phyloP scores from a whole-genome alignment of 2,888 invertebrate species.

The Yponomeuta evonymella region DNA sequence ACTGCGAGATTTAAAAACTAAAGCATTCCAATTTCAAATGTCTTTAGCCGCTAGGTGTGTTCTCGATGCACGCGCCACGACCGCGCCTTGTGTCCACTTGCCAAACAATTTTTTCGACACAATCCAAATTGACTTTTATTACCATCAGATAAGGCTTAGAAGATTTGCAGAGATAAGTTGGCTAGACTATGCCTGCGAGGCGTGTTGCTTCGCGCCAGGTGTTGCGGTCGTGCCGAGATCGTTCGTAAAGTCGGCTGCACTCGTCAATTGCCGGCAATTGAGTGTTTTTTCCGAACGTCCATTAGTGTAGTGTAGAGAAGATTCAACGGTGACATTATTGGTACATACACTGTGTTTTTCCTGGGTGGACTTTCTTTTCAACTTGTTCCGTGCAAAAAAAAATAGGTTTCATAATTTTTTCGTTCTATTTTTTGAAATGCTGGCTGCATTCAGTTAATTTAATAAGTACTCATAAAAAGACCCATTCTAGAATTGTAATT shows the following conservation, averaged over 20 bases:
- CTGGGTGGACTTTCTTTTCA: slow-evolving; percentile 4
- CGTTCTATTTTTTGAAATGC: too few species aligned
- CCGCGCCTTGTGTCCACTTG: slow-evolving; percentile 6
- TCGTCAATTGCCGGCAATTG: slow-evolving; percentile 65
- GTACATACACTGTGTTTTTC: slow-evolving; percentile 41
- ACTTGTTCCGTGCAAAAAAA: background rate
- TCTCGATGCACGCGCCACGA: slow-evolving; percentile 45
- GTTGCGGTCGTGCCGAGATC: slow-evolving; percentile 55
- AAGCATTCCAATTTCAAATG: slow-evolving; percentile 46
- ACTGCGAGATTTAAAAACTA: slow-evolving; percentile 48
- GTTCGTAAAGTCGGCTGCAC: slow-evolving; percentile 40
- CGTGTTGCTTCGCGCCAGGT: slow-evolving; percentile 39
- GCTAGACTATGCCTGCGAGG: background rate
- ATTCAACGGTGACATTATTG: slow-evolving; percentile 36
- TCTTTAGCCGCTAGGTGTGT: slow-evolving; percentile 33
- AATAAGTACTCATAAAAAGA: too few species aligned
- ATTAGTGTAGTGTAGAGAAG: slow-evolving; percentile 55
- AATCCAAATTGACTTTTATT: background rate
- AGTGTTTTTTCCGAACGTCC: slow-evolving; percentile 59
- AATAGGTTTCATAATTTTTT: background rate
- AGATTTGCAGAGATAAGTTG: background rate
- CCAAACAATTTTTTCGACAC: background rate
- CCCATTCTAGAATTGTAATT: too few species aligned
- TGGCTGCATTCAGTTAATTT: too few species aligned
- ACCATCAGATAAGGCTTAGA: background rate